phyloP scores from a whole-genome alignment of 2,888 invertebrate genomes.

The Colostygia pectinataria region DNA sequence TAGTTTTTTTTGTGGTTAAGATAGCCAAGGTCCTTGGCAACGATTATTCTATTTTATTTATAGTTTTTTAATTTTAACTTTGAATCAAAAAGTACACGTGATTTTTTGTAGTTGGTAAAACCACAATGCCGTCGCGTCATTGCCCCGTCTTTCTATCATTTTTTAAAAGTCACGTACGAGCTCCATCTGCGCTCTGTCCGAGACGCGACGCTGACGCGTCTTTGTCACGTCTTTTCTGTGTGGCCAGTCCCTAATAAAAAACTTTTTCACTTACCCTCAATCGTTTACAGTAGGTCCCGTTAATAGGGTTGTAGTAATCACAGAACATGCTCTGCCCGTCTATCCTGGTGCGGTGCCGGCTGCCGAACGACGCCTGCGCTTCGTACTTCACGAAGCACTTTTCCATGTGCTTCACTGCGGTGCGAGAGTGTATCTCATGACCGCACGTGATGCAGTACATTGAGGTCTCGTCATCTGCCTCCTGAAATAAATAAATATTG shows the following conservation, averaged over 20 bases:
- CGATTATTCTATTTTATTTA: no score
- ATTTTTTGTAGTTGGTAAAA: no score
- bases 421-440: conserved; percentile 95
- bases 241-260: no score
- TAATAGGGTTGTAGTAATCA: conserved; percentile 95
- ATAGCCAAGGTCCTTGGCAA: no score
- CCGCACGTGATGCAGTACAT: conserved; percentile 99
- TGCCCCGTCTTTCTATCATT: no score
- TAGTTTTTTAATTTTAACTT: no score
- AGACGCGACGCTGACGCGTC: no score
- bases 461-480: conserved; percentile 87
- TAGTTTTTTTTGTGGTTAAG: background rate
- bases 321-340: conserved; percentile 98
- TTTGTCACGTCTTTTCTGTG: no score
- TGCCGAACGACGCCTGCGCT: conserved; percentile 98
- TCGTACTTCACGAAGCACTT: conserved; percentile 99
- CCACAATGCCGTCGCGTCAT: no score
- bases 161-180: no score
- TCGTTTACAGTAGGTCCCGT: conserved; percentile 97
- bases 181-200: no score
- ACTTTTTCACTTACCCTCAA: conserved; percentile 88
- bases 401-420: conserved; percentile 98
- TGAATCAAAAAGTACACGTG: no score
- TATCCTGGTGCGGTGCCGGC: conserved; percentile 95
- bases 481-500: conserved; percentile 48